Conservation (phyloP, 2,888 invertebrate genomes). For the Scrobipalpa atriplicella region DNA sequence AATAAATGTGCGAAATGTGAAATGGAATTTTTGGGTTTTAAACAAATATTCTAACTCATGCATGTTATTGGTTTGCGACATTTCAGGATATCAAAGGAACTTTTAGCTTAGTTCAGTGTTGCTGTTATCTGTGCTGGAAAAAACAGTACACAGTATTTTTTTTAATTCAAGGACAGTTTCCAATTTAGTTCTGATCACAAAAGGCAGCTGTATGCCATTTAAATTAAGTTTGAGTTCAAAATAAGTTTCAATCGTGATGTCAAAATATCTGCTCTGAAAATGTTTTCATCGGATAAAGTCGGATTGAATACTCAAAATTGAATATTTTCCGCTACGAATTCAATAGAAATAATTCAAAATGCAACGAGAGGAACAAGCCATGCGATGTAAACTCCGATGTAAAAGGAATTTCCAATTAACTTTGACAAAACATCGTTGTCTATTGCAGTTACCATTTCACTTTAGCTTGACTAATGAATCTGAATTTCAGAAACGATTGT, state of each 20-base stretch:
- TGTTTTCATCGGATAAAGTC: background rate
- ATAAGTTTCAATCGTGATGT: background rate
- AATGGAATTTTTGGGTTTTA: background rate
- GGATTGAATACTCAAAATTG: constrained; percentile 9
- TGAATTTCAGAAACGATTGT: constrained; percentile 4
- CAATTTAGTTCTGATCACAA: background rate
- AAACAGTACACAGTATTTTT: too few species aligned
- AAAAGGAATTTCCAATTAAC: constrained; percentile 20
- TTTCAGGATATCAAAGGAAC: too few species aligned
- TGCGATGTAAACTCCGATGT: background rate
- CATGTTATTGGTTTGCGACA: too few species aligned
- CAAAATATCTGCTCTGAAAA: background rate
- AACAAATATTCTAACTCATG: background rate
- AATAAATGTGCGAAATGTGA: background rate
- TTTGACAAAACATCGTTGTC: constrained; percentile 2
- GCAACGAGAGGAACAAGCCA: background rate
- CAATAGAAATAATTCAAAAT: constrained; percentile 17
- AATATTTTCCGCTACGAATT: constrained; percentile 15
- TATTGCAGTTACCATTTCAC: background rate
- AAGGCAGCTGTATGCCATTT: background rate
- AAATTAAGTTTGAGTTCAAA: background rate
- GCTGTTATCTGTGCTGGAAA: too few species aligned
- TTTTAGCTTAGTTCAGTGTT: too few species aligned
- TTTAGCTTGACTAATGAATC: background rate
- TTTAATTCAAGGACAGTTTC: background rate